These are phyloP conservation scores for Sebastes cheni DNA, from an alignment of 2,797 vertebrate species.

Conservation along the genomic window DNA sequence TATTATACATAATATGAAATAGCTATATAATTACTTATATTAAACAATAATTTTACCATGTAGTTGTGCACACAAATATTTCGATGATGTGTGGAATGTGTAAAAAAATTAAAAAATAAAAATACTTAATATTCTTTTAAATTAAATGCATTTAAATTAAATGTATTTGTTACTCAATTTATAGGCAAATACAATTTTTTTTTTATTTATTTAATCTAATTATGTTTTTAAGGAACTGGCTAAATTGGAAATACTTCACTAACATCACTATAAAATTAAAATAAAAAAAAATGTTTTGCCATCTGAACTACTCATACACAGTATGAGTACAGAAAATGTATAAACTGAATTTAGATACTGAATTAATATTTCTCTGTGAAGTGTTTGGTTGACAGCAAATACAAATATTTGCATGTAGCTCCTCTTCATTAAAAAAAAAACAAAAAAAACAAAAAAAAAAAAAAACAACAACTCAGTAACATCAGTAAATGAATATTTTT, in stretches of 20 bases:
- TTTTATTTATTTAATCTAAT: too few species aligned
- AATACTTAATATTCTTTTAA: not conserved
- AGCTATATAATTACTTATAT: not conserved
- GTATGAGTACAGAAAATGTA: not conserved
- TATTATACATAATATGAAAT: not conserved
- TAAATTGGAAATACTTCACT: not conserved
- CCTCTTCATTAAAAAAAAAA: not conserved
- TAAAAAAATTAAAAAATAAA: not conserved
- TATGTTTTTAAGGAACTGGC: not conserved
- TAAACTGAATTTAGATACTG: not conserved
- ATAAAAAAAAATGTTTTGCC: not conserved
- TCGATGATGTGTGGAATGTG: not conserved
- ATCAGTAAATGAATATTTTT: not conserved
- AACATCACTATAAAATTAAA: not conserved
- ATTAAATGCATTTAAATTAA: not conserved
- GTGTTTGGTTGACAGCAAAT: not conserved
- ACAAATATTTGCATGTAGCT: not conserved
- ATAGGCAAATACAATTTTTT: rapidly evolving
- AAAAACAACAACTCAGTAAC: not conserved
- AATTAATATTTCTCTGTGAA: not conserved
- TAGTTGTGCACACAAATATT: not conserved
- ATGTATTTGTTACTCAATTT: not conserved
- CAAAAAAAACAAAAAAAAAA: not conserved
- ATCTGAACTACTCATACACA: not conserved
- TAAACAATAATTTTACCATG: not conserved